A percentile compares a stretch with the other conserved stretches of the same genome.
phyloP scores from a whole-genome alignment of 2,113 vertebrate species.

The Diadophis punctatus region DNA sequence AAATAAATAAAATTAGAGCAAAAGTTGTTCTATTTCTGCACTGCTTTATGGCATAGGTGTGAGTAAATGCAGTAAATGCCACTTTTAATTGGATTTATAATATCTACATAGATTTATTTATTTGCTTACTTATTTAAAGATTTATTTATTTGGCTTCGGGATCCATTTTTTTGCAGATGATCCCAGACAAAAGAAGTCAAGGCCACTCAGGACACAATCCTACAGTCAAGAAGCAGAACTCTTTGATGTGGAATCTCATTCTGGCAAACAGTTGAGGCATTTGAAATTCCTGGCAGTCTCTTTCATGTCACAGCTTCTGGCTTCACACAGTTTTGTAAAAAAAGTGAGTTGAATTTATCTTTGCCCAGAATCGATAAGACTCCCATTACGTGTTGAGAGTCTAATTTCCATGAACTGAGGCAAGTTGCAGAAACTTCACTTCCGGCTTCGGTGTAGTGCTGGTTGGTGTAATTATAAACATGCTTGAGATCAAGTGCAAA shows the following conservation, averaged over 20 bases:
- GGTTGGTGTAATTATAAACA: neutral
- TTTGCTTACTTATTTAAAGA: neutral
- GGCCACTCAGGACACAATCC: constrained; percentile 38
- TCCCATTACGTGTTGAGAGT: neutral
- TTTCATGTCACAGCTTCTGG: constrained; percentile 87
- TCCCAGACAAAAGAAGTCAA: constrained; percentile 41
- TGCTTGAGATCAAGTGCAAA: neutral
- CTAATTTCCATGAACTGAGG: neutral
- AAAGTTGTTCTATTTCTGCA: neutral
- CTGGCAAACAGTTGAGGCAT: constrained; percentile 88
- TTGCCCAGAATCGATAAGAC: neutral
- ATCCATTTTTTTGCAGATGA: constrained; percentile 59
- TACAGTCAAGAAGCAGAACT: constrained; percentile 71
- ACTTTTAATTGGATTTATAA: neutral
- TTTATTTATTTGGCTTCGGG: neutral
- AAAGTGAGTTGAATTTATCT: constrained; percentile 72
- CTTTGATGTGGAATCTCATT: constrained; percentile 81
- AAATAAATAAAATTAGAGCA: neutral
- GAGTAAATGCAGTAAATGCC: neutral
- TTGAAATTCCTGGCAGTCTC: constrained; percentile 89
- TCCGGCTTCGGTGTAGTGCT: neutral
- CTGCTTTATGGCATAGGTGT: neutral
- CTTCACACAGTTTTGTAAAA: constrained; percentile 78
- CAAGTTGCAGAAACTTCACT: neutral
- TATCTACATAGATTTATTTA: neutral